Conservation (phyloP, 2,113 vertebrate species). For the Nipponia nippon region DNA sequence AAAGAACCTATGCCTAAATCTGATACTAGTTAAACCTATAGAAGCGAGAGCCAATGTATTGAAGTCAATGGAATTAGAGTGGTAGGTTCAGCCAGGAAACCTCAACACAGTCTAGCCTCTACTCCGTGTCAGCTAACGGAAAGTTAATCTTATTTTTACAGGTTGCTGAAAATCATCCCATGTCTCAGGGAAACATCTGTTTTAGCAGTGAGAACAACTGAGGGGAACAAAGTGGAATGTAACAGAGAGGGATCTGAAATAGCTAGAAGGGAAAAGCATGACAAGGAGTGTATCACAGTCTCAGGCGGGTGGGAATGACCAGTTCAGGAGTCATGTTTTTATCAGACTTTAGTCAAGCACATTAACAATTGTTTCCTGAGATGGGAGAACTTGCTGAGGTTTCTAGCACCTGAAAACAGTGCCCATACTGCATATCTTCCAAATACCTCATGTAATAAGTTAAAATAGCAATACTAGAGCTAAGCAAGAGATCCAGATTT, state of each 20-base stretch:
- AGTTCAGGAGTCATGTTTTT: background rate
- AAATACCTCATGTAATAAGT: background rate
- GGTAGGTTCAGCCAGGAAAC: background rate
- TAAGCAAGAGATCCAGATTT: background rate
- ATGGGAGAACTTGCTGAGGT: background rate
- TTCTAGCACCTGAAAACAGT: background rate
- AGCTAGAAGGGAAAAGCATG: background rate
- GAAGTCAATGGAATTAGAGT: background rate
- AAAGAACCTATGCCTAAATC: background rate
- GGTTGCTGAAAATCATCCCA: background rate
- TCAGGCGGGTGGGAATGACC: background rate
- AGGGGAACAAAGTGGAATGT: background rate
- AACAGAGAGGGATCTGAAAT: background rate
- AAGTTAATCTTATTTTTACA: background rate
- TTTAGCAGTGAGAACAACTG: background rate
- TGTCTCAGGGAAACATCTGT: background rate
- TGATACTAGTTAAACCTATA: background rate
- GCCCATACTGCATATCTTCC: background rate
- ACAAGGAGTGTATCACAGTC: background rate
- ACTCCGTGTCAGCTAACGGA: rapidly evolving
- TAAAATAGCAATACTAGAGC: background rate
- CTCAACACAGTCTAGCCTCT: background rate
- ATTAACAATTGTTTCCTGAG: background rate
- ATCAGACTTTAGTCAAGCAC: background rate
- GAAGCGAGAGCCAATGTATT: background rate